Evolutionary conservation across 1,140 invertebrate genomes (phyloP), one percentile per base, ranked within the genome.

Genomic region (Parapsyche elsis): DNA sequence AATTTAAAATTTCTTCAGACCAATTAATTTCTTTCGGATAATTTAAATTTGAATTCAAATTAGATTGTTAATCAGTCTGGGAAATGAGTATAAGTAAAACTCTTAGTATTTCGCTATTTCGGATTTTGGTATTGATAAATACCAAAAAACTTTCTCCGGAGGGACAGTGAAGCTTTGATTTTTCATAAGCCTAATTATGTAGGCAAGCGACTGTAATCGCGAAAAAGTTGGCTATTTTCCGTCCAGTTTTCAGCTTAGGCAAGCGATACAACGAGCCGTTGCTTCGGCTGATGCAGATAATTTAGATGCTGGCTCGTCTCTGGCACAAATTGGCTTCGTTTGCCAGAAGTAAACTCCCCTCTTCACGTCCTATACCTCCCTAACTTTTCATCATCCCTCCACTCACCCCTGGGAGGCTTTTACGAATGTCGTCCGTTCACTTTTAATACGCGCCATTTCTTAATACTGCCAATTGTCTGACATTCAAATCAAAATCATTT

Each of bases 231-330:
- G 30, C 30, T 7, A 38, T 38, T 38, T 38, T 38, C 30, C 30
- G 30, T 38, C 30, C 30, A 38, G 30, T 23, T 67, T 67, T 67
- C 64, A 26, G 64, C 64, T 26, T 24, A 67, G 21, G 64, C 64
- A 67, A 67, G 24, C 64, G 64, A 67, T 26, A 67, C 64, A 67
- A 61, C 57, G 57, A 26, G 0, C 2, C 16, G 49, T 12, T 23
- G 21, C 23, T 67, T 26, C 23, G 26, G 64, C 64, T 67, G 64
- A 67, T 67, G 64, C 24, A 30, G 64, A 67, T 67, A 67, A 67
- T 67, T 67, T n/a, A 67, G 64, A 67, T 67, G 64, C 64, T 30
- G 64, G 24, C 64, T 67, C 64, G 64, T 67, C 64, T 67, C 64
- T 10, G 23, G 64, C 21, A 26, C 64, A 67, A 67, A 67, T 67